These are phyloP conservation scores for Meles meles DNA, from an alignment of 2,113 vertebrate genomes.

Conservation along the genomic window DNA sequence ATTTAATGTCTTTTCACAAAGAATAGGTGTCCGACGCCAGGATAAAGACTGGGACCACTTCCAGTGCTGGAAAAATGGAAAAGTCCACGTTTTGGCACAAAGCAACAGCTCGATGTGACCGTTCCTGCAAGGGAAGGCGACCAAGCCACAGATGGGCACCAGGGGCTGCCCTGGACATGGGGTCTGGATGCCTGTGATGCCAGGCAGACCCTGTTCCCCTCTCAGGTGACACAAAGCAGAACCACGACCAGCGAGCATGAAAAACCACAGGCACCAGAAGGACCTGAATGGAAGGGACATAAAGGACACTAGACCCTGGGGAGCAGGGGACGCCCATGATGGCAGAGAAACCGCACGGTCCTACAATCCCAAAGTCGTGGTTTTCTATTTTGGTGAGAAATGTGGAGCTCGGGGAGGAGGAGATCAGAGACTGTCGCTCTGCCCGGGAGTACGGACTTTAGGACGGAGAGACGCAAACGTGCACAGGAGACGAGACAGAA, in stretches of 20 bases:
- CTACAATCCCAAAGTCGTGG: fast-evolving
- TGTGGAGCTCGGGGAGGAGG: fast-evolving
- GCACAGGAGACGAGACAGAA: background rate
- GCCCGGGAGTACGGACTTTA: background rate
- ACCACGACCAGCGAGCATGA: too few relatives aligned
- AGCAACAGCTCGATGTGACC: fast-evolving
- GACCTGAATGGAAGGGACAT: too few relatives aligned
- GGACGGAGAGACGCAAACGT: background rate
- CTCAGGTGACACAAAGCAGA: background rate
- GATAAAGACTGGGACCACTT: too few relatives aligned
- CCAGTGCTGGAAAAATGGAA: fast-evolving
- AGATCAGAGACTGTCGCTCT: background rate
- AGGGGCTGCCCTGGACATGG: background rate
- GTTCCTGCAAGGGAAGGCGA: fast-evolving
- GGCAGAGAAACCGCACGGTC: background rate
- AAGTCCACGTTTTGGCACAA: background rate
- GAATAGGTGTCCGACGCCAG: background rate
- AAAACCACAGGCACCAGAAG: too few relatives aligned
- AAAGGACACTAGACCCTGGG: background rate
- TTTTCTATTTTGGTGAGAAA: background rate
- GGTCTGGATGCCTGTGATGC: background rate
- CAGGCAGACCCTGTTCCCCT: background rate
- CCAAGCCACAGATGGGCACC: fast-evolving
- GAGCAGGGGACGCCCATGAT: fast-evolving
- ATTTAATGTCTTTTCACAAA: conserved; percentile 59